A percentile compares a stretch with the other conserved stretches of the same genome.
Conservation (phyloP, 2,113 vertebrate species). For the Oncorhynchus gorbuscha region DNA sequence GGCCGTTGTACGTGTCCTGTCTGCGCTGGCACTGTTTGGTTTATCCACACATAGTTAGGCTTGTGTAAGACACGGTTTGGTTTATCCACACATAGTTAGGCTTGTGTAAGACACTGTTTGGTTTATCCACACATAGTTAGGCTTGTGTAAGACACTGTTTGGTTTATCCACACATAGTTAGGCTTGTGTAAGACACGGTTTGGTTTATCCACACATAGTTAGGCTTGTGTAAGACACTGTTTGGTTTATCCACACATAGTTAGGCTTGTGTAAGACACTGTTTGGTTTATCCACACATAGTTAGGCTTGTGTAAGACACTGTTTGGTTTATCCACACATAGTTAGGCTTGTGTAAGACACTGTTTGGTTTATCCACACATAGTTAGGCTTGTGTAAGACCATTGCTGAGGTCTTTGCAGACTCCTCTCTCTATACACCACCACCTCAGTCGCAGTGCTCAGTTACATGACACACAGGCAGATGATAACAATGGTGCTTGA, state of each 20-base stretch:
- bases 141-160: slow-evolving; percentile 23
- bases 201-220: slow-evolving; percentile 19
- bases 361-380: slow-evolving; percentile 34
- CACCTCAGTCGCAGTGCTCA: too few relatives aligned
- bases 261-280: neutral
- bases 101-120: slow-evolving; percentile 16
- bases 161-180: slow-evolving; percentile 16
- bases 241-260: slow-evolving; percentile 25
- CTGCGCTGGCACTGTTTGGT: slow-evolving; percentile 8
- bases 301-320: too few relatives aligned
- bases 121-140: slow-evolving; percentile 20
- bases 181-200: slow-evolving; percentile 32
- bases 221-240: neutral
- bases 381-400: slow-evolving; percentile 35
- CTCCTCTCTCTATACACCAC: too few relatives aligned
- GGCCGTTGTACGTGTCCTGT: slow-evolving; percentile 15
- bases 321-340: slow-evolving; percentile 28
- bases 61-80: slow-evolving; percentile 2
- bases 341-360: too few relatives aligned
- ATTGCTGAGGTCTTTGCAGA: neutral
- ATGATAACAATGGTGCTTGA: too few relatives aligned
- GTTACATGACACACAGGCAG: too few relatives aligned
- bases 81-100: slow-evolving; percentile 26
- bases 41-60: slow-evolving; percentile 30
- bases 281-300: slow-evolving; percentile 26